Evolutionary conservation across 2,888 invertebrate genomes (phyloP).

Genomic region (Copidosoma aretas): DNA sequence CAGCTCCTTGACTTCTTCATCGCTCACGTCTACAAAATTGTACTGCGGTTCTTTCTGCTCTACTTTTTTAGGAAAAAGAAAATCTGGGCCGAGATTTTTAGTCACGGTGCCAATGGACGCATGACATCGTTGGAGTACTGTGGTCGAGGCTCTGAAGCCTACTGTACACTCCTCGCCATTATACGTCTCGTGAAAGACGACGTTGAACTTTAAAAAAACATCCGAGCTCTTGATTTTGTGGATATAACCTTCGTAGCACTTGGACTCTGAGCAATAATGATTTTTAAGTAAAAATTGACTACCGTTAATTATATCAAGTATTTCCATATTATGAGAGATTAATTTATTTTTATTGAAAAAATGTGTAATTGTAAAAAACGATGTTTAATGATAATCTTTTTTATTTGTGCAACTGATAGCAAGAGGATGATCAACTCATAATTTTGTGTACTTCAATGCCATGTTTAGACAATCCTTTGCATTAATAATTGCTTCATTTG

Average conservation of each 20-base stretch:
- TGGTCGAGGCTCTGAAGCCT: constrained; percentile 73
- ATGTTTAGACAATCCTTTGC: too few relatives aligned
- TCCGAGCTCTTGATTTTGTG: constrained; percentile 74
- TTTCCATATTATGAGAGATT: too few relatives aligned
- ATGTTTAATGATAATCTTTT: too few relatives aligned
- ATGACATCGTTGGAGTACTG: constrained; percentile 74
- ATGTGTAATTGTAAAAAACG: neutral
- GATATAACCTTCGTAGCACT: constrained; percentile 75
- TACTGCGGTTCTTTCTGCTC: constrained; percentile 66
- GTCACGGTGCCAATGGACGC: constrained; percentile 73
- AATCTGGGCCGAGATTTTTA: constrained; percentile 69
- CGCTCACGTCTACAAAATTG: constrained; percentile 48
- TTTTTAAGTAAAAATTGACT: too few relatives aligned
- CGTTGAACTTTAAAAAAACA: constrained; percentile 78
- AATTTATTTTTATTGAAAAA: too few relatives aligned
- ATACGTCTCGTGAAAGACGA: constrained; percentile 77
- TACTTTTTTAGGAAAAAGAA: constrained; percentile 75
- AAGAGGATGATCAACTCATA: too few relatives aligned
- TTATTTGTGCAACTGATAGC: too few relatives aligned
- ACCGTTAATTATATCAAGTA: too few relatives aligned
- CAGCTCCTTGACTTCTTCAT: neutral
- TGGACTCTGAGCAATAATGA: constrained; percentile 47
- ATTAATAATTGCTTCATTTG: too few relatives aligned
- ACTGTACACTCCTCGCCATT: constrained; percentile 79
- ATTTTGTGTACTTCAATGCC: constrained; percentile 6